Evolutionary conservation across 2,888 invertebrate genomes (phyloP).

Genomic region (Cantharis nigra): DNA sequence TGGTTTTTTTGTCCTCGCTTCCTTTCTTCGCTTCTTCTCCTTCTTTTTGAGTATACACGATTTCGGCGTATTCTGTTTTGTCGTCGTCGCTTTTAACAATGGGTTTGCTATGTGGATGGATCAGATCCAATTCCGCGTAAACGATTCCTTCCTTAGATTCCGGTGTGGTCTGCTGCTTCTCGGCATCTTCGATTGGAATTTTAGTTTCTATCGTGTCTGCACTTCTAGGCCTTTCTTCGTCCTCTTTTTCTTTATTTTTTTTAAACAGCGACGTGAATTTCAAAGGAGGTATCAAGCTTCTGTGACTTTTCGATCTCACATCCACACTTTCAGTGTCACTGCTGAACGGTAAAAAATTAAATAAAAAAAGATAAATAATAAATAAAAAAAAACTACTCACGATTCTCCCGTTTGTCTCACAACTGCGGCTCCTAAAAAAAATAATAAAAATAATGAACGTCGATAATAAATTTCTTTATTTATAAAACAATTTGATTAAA

Average conservation of each 20-base stretch:
- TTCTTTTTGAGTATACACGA: constrained; percentile 70
- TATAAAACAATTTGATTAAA: constrained; percentile 54
- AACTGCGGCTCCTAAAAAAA: not conserved
- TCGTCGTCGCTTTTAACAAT: constrained; percentile 62
- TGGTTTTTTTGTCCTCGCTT: not conserved
- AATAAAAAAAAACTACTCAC: constrained; percentile 43
- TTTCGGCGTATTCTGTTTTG: constrained; percentile 80
- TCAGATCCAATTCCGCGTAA: constrained; percentile 73
- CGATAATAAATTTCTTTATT: constrained; percentile 45
- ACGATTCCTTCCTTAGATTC: constrained; percentile 60
- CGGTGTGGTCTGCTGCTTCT: constrained; percentile 9
- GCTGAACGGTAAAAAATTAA: constrained; percentile 50
- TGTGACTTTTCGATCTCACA: constrained; percentile 46
- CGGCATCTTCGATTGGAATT: constrained; percentile 21
- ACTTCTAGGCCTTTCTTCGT: constrained; percentile 23
- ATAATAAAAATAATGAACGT: not conserved
- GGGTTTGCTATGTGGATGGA: constrained; percentile 54
- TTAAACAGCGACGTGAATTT: constrained; percentile 46
- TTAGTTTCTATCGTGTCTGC: constrained; percentile 21
- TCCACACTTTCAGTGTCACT: constrained; percentile 73
- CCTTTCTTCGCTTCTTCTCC: constrained; percentile 43
- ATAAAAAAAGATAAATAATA: not conserved
- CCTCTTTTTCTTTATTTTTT: constrained; percentile 28
- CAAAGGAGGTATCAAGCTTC: constrained; percentile 36
- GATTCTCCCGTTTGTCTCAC: constrained; percentile 44